Percentiles rank a stretch among this genome's conserved stretches.
phyloP scores from a whole-genome alignment of 2,888 invertebrate species.

The Scaptomyza parva region DNA sequence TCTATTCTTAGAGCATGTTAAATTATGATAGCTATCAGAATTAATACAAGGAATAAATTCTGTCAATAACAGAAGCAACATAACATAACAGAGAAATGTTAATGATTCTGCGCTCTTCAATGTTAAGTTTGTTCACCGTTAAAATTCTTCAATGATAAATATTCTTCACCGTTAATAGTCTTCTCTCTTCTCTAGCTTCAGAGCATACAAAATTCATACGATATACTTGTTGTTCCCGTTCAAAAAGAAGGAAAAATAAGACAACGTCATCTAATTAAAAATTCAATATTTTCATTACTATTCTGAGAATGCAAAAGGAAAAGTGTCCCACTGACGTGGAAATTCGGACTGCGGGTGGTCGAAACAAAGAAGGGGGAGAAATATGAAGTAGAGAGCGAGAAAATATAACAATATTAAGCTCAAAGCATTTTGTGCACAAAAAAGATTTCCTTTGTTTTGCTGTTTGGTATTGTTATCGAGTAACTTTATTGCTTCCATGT shows the following conservation, averaged over 20 bases:
- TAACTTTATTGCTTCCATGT: conserved; percentile 77
- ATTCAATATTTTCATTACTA: conserved; percentile 74
- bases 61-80: background rate
- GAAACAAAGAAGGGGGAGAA: background rate
- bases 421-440: conserved; percentile 1
- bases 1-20: background rate
- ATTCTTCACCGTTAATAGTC: too few relatives aligned
- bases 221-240: conserved; percentile 25
- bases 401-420: background rate
- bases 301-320: conserved; percentile 57
- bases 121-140: too few relatives aligned
- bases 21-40: conserved; percentile 1
- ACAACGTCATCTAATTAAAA: conserved; percentile 76
- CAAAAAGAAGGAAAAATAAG: too few relatives aligned
- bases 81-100: background rate
- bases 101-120: background rate
- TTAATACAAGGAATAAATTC: background rate
- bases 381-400: background rate
- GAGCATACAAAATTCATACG: conserved; percentile 13
- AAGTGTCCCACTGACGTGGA: conserved; percentile 37
- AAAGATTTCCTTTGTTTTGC: conserved; percentile 47
- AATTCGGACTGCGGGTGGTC: background rate
- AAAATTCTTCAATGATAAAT: too few relatives aligned
- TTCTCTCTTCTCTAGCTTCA: background rate
- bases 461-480: conserved; percentile 63